Percentiles rank a stretch among this genome's conserved stretches.
Conservation (phyloP, 2,113 vertebrate species). For the Ginglymostoma cirratum region DNA sequence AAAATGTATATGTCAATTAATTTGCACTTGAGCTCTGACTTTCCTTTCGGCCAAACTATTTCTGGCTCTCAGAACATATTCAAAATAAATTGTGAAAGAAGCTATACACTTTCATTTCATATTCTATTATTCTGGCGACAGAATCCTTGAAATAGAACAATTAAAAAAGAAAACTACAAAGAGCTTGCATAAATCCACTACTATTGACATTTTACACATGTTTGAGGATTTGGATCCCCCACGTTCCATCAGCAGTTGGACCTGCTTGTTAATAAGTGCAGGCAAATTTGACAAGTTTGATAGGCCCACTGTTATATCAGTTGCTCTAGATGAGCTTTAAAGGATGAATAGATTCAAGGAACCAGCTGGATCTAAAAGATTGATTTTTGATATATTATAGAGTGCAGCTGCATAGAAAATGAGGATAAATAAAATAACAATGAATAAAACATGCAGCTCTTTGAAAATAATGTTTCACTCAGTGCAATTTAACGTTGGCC, state of each 20-base stretch:
- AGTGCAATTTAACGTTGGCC: not conserved
- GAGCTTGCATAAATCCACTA: not conserved
- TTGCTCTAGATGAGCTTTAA: not conserved
- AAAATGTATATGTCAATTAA: not conserved
- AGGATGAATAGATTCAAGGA: not conserved
- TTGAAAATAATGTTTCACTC: not conserved
- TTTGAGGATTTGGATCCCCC: not conserved
- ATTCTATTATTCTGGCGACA: not conserved
- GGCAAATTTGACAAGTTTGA: not conserved
- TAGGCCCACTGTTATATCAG: not conserved
- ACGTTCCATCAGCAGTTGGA: not conserved
- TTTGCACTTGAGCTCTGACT: not conserved
- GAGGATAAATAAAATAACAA: not conserved
- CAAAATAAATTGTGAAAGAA: not conserved
- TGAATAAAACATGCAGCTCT: slow-evolving; percentile 9
- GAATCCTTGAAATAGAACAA: not conserved
- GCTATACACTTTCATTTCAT: not conserved
- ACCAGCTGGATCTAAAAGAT: slow-evolving; percentile 4
- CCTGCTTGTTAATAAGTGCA: not conserved
- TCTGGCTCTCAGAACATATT: not conserved
- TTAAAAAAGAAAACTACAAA: not conserved
- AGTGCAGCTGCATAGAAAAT: not conserved
- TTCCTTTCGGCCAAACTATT: not conserved
- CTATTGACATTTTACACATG: not conserved
- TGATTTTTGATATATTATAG: not conserved